Evolutionary conservation across 2,797 vertebrate species (phyloP).

Genomic region (Apogon hyalosoma): DNA sequence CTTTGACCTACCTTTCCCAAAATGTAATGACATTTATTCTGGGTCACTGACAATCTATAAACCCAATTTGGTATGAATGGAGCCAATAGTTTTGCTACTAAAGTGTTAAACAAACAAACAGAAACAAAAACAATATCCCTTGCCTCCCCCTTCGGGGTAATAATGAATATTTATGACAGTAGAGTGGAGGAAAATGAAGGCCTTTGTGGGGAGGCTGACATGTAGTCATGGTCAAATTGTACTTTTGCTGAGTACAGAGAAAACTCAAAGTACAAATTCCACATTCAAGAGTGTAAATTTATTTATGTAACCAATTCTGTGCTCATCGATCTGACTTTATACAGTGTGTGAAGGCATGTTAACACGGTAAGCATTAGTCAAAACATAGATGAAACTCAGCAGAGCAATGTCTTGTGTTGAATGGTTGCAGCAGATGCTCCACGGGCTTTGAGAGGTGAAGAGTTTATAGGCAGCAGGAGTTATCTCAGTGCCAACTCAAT

Average conservation of each 20-base stretch:
- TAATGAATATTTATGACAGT: slow-evolving; percentile 28
- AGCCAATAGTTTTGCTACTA: too few species aligned
- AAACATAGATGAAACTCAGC: slow-evolving; percentile 23
- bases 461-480: background rate
- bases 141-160: too few species aligned
- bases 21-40: too few species aligned
- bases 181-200: background rate
- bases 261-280: background rate
- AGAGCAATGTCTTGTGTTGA: slow-evolving; percentile 15
- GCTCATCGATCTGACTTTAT: background rate
- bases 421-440: slow-evolving; percentile 8
- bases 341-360: slow-evolving; percentile 12
- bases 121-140: too few species aligned
- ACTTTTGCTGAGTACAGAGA: background rate
- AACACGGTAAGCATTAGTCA: slow-evolving; percentile 55
- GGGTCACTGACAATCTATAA: too few species aligned
- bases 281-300: background rate
- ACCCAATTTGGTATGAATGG: too few species aligned
- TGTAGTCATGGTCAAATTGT: background rate
- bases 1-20: too few species aligned
- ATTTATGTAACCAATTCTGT: slow-evolving; percentile 15
- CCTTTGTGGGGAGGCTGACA: background rate
- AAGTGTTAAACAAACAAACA: too few species aligned
- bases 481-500: background rate
- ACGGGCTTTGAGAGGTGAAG: slow-evolving; percentile 3